Evolutionary conservation across 30 jellyfish, hydroid and myxozoan genomes (phyloP).

Genomic region (Euphysa ruthae): DNA sequence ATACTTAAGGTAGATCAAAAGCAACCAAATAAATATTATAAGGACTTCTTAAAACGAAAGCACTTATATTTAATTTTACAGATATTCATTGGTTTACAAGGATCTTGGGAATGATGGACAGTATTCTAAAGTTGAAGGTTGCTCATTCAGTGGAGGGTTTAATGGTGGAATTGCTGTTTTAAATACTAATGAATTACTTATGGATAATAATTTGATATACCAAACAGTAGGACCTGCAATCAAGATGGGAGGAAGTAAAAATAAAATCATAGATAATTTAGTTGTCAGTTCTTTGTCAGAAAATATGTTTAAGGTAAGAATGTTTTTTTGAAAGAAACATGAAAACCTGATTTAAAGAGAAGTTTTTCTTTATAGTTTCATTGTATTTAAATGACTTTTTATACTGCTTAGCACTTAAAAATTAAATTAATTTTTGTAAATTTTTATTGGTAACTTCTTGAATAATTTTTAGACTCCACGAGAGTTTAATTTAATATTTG

Average conservation of each 20-base stretch:
- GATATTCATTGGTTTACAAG: conserved; percentile 54
- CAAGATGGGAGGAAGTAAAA: conserved; percentile 42
- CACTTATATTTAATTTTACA: not conserved
- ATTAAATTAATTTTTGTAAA: too few species aligned
- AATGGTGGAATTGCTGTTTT: conserved; percentile 59
- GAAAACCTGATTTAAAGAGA: too few species aligned
- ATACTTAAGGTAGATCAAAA: too few species aligned
- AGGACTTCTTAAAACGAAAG: not conserved
- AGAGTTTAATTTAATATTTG: too few species aligned
- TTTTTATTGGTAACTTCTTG: too few species aligned
- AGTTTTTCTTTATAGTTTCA: too few species aligned
- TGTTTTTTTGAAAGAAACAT: too few species aligned
- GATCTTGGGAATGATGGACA: conserved; percentile 39
- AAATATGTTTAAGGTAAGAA: conserved; percentile 38
- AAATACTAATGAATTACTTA: conserved; percentile 46
- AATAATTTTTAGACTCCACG: too few species aligned
- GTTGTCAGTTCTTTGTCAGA: conserved; percentile 39
- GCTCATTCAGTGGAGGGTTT: conserved; percentile 64
- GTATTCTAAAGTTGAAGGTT: conserved; percentile 48
- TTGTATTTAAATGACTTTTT: too few species aligned
- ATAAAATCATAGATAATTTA: conserved; percentile 42
- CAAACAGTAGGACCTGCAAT: conserved; percentile 79
- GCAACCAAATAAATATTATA: too few species aligned
- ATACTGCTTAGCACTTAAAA: too few species aligned
- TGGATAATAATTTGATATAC: conserved; percentile 54